Evolutionary conservation across 1,140 invertebrate species (phyloP).

Genomic region (Drosophila mayri): DNA sequence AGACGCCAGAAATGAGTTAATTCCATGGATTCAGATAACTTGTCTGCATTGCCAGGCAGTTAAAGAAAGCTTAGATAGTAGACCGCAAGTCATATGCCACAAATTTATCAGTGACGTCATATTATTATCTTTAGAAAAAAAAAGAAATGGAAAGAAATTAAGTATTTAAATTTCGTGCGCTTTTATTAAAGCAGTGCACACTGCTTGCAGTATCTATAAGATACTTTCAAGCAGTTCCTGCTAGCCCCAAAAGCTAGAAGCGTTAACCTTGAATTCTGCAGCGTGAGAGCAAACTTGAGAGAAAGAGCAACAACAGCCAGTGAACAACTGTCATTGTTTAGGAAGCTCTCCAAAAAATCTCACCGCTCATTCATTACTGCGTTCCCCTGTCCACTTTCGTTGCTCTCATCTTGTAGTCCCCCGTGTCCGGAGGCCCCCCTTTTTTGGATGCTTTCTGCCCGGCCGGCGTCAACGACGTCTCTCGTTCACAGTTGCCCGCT

Average conservation of each 20-base stretch:
- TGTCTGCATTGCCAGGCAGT: slow-evolving; percentile 4
- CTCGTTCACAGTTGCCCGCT: slow-evolving; percentile 61
- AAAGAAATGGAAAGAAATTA: neutral
- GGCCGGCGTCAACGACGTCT: slow-evolving; percentile 58
- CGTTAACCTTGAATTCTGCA: slow-evolving; percentile 67
- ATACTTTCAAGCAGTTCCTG: slow-evolving; percentile 4
- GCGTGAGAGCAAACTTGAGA: slow-evolving; percentile 32
- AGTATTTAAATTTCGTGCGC: slow-evolving; percentile 40
- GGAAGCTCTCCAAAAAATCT: slow-evolving; percentile 36
- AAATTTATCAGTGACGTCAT: slow-evolving; percentile 36
- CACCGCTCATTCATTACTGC: slow-evolving; percentile 25
- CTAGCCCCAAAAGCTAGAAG: slow-evolving; percentile 10
- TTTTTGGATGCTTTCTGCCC: slow-evolving; percentile 54
- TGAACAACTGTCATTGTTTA: slow-evolving; percentile 59
- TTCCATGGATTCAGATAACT: slow-evolving; percentile 26
- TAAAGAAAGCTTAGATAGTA: slow-evolving; percentile 28
- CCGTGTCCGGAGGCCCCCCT: neutral
- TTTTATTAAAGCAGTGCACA: slow-evolving; percentile 47
- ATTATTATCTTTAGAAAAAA: slow-evolving; percentile 6
- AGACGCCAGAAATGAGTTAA: slow-evolving; percentile 44
- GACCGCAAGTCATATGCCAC: slow-evolving; percentile 25
- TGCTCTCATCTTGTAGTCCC: slow-evolving; percentile 21
- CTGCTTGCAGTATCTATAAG: slow-evolving; percentile 35
- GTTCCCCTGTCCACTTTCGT: slow-evolving; percentile 25
- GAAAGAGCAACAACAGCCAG: slow-evolving; percentile 30